Percentiles rank a stretch among this genome's conserved stretches.
Conservation (phyloP, 2,113 vertebrate genomes). For the Caranx ignobilis region DNA sequence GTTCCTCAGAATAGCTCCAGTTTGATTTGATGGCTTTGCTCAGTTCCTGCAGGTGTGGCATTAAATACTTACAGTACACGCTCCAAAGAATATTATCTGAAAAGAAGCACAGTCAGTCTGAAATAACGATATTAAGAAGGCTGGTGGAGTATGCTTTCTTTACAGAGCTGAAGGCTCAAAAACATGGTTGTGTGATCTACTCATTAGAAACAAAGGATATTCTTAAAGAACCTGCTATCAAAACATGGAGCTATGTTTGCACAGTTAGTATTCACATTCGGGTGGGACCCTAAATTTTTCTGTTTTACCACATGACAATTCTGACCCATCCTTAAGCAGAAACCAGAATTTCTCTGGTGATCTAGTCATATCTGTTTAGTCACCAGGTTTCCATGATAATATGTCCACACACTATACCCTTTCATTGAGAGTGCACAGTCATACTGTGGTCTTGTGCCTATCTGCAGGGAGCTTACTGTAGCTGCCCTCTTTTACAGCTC, state of each 20-base stretch:
- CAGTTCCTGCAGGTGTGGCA: background rate
- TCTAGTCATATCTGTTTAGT: background rate
- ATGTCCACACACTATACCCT: background rate
- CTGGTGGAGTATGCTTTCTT: too few relatives aligned
- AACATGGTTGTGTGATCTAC: background rate
- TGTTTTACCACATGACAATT: background rate
- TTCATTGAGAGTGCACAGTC: background rate
- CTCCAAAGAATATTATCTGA: background rate
- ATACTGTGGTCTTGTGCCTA: background rate
- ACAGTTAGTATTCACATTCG: too few relatives aligned
- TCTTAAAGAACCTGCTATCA: background rate
- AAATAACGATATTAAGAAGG: background rate
- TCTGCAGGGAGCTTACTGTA: background rate
- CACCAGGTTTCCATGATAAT: background rate
- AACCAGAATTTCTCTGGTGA: conserved; percentile 3
- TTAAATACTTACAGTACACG: background rate
- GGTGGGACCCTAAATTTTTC: too few relatives aligned
- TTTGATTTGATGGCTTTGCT: background rate
- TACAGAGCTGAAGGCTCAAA: too few relatives aligned
- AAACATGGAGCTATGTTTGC: background rate
- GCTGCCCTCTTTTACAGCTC: too few relatives aligned
- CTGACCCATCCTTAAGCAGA: conserved; percentile 3
- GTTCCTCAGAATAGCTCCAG: background rate
- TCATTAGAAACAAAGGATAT: background rate
- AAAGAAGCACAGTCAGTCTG: background rate